Percentiles rank a stretch among this genome's conserved stretches.
phyloP scores from a whole-genome alignment of 2,888 invertebrate species.

The Holacanthella duospinosa region DNA sequence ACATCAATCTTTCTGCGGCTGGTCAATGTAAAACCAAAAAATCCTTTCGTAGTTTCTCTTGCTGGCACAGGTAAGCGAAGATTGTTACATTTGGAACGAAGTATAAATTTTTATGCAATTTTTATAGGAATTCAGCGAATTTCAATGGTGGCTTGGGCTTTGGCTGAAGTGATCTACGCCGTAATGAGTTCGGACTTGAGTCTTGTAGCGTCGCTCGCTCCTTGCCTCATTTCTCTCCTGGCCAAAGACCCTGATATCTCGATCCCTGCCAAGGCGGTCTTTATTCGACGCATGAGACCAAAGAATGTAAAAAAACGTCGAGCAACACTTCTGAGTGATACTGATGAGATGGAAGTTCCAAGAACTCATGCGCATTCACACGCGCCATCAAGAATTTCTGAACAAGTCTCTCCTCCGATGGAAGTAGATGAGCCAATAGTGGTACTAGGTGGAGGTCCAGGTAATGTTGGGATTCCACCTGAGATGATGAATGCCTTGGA shows the following conservation, averaged over 20 bases:
- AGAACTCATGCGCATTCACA: constrained; percentile 33
- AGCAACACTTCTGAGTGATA: constrained; percentile 32
- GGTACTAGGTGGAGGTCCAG: constrained; percentile 22
- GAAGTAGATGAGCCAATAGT: constrained; percentile 37
- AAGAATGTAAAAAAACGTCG: constrained; percentile 29
- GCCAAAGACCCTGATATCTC: constrained; percentile 32
- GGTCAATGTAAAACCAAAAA: constrained; percentile 31
- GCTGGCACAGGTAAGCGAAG: constrained; percentile 28
- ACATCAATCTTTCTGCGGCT: constrained; percentile 26
- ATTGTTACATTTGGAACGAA: neutral
- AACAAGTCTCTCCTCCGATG: constrained; percentile 28
- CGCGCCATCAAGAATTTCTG: constrained; percentile 30
- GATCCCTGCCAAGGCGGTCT: constrained; percentile 31
- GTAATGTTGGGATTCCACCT: neutral
- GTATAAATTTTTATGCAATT: neutral
- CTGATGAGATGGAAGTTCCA: neutral
- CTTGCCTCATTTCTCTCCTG: constrained; percentile 28
- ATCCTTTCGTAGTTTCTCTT: constrained; percentile 33
- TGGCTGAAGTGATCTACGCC: constrained; percentile 35
- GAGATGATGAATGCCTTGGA: constrained; percentile 31
- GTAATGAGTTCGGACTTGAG: constrained; percentile 32
- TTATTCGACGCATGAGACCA: constrained; percentile 33
- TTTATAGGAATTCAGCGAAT: constrained; percentile 33
- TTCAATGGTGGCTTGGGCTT: constrained; percentile 33
- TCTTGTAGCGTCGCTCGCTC: constrained; percentile 29